phyloP scores from a whole-genome alignment of 2,797 vertebrate species.

The Sebastes dallii region DNA sequence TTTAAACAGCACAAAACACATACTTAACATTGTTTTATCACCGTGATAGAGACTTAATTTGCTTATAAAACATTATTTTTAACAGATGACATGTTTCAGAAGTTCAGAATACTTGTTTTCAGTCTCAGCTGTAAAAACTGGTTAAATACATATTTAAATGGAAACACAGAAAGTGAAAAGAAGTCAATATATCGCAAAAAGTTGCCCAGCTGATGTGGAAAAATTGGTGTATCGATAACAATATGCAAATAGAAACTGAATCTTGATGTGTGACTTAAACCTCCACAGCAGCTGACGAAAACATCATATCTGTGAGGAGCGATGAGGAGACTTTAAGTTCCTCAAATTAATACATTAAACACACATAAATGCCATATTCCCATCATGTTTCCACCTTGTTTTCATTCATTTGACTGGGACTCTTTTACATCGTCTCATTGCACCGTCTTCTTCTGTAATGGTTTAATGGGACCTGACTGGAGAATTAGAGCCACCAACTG shows the following conservation, averaged over 20 bases:
- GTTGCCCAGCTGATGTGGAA: not conserved
- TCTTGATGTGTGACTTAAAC: not conserved
- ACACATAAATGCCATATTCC: not conserved
- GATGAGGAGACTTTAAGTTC: not conserved
- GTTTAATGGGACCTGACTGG: not conserved
- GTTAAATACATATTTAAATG: too few species aligned
- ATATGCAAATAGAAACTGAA: not conserved
- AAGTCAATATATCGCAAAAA: not conserved
- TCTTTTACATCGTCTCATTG: not conserved
- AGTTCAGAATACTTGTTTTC: too few species aligned
- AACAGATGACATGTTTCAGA: not conserved
- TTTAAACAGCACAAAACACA: not conserved
- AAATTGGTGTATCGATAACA: not conserved
- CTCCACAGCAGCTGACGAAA: not conserved
- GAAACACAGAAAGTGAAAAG: not conserved
- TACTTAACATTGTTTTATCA: not conserved
- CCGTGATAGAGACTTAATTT: not conserved
- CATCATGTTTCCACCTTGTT: not conserved
- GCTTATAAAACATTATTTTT: not conserved
- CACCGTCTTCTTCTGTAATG: not conserved
- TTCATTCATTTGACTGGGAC: not conserved
- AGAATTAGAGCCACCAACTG: not conserved
- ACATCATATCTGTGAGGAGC: not conserved
- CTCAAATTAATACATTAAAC: conserved; percentile 11
- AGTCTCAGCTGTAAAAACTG: too few species aligned